Conservation (phyloP, 1,140 invertebrate species). For the Scaptodrosophila lebanonensis region DNA sequence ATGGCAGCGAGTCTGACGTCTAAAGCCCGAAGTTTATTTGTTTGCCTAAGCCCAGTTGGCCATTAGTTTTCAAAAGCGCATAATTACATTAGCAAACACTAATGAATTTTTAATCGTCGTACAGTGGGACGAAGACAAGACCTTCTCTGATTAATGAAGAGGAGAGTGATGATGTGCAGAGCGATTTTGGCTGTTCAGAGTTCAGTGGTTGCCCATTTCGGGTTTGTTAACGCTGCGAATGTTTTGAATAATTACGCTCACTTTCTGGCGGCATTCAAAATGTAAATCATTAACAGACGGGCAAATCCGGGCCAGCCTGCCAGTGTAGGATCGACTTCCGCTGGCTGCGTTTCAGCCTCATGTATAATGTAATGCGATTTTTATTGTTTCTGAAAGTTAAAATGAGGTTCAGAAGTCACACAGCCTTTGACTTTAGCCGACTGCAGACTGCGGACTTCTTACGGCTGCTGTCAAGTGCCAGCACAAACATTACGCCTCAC, state of each 20-base stretch:
- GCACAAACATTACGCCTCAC: constrained; percentile 6
- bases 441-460: background rate
- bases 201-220: too few relatives aligned
- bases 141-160: background rate
- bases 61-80: constrained; percentile 24
- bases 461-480: constrained; percentile 35
- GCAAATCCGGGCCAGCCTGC: constrained; percentile 24
- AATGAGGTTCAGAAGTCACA: constrained; percentile 44
- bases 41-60: constrained; percentile 17
- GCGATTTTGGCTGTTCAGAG: too few relatives aligned
- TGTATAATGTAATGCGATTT: constrained; percentile 52
- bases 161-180: constrained; percentile 36
- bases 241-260: background rate
- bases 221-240: too few relatives aligned
- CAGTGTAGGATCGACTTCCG: constrained; percentile 27
- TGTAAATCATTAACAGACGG: constrained; percentile 24
- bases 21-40: background rate
- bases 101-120: constrained; percentile 59
- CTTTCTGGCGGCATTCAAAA: background rate
- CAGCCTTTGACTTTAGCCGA: constrained; percentile 15
- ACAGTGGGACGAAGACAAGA: constrained; percentile 13
- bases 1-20: too few relatives aligned
- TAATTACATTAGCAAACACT: constrained; percentile 37
- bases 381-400: constrained; percentile 56
- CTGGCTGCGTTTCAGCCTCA: constrained; percentile 27